Percentiles rank a stretch among this genome's conserved stretches.
Conservation (phyloP, 2,888 invertebrate species). For the Drosophila falleni region DNA sequence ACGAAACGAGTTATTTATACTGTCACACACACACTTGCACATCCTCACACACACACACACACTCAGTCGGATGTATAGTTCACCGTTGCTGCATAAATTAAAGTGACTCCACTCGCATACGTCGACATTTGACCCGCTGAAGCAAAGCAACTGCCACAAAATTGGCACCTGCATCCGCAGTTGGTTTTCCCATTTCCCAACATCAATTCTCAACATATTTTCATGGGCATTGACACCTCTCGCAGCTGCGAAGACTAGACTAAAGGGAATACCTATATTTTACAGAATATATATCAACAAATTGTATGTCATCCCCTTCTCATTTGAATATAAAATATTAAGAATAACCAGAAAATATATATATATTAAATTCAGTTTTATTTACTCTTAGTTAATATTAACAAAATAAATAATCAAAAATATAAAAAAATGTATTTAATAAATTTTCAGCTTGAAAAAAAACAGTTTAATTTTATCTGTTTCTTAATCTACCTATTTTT, state of each 20-base stretch:
- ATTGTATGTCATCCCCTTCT: no score
- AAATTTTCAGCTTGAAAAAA: no score
- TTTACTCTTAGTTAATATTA: no score
- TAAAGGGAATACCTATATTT: not conserved
- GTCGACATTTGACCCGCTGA: conserved; percentile 63
- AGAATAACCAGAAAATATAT: no score
- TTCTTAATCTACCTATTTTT: no score
- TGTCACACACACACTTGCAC: conserved; percentile 17
- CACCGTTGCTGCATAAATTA: conserved; percentile 68
- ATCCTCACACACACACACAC: conserved; percentile 6
- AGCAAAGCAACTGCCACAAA: conserved; percentile 43
- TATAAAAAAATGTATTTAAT: no score
- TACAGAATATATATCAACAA: no score
- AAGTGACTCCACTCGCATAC: conserved; percentile 41
- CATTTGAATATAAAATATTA: no score
- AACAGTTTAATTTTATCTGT: no score
- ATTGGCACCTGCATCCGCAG: conserved; percentile 57
- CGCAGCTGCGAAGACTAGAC: not conserved
- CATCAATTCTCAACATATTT: conserved; percentile 16
- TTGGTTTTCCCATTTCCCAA: conserved; percentile 45
- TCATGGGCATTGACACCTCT: not conserved
- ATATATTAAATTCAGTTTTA: no score
- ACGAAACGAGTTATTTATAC: conserved; percentile 66
- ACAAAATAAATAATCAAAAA: no score
- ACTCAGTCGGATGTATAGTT: conserved; percentile 11